Evolutionary conservation across 1,140 invertebrate species (phyloP), one percentile per base, ranked within the genome.

Genomic region (Drosophila fuyamai): DNA sequence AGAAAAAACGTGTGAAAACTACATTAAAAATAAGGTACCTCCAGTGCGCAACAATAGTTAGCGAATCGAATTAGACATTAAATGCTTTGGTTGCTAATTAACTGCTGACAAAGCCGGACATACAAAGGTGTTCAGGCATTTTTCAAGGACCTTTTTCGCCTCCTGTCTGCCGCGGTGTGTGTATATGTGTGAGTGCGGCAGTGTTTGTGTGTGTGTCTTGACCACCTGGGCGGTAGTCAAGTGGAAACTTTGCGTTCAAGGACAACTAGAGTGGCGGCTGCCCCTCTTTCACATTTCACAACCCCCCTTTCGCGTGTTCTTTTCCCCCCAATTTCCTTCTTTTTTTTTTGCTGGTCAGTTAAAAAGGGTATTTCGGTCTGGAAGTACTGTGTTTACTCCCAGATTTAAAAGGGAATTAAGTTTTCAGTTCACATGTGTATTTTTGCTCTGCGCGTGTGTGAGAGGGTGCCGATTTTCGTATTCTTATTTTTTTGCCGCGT

Each of bases 191-290:
- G 32, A 14, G 36, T 57, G 61, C 29, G 27, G 23, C 60, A 43
- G 50, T 56, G 73, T 58, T 29, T 35, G 74, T 48, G 40, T 57
- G 50, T 41, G 59, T 82, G 71, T 57, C 59, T 68, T 83, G 53
- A 86, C 79, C 79, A 88, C 83, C 76, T 86, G 83, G 82, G 79
- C 79, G 72, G 76, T 79, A 82, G 62, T 78, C 75, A 78, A 88
- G 79, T 88, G 76, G 72, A 88, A 83, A 88, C 88, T 85, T 88
- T 83, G 83, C 76, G 84, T 89, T 88, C 83, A 88, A 88, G 83
- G 83, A 88, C 83, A 89, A 73, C 79, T 59, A 48, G 59, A 72
- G 66, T 82, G 61, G 50, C 54, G 48, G 41, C 77, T 47, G 50
- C 16, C 32, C 36, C 41, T 43, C 62, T 50, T 35, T 10, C 27